phyloP scores from a whole-genome alignment of 2,888 invertebrate genomes.

The Agrochola lota region DNA sequence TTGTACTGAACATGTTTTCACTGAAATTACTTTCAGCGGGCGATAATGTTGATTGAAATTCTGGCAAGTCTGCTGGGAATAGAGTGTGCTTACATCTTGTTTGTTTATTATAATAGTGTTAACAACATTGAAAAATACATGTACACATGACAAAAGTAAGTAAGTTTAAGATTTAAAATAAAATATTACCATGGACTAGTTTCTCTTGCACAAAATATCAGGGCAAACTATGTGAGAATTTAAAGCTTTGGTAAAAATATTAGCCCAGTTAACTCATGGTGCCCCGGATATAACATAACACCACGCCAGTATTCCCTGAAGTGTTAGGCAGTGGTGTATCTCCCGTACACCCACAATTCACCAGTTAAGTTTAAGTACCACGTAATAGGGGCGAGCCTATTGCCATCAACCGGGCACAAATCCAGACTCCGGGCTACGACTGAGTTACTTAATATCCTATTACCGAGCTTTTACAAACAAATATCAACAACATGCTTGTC shows the following conservation, averaged over 20 bases:
- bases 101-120: constrained; percentile 23
- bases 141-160: no score
- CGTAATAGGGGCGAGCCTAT: background rate
- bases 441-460: background rate
- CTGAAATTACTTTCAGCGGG: constrained; percentile 48
- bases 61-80: constrained; percentile 17
- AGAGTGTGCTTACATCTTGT: constrained; percentile 9
- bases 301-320: background rate
- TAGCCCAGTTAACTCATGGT: background rate
- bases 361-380: background rate
- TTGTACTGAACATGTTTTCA: constrained; percentile 47
- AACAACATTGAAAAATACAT: background rate
- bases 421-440: background rate
- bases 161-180: no score
- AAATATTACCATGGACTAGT: background rate
- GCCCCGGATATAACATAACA: no score
- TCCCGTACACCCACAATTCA: background rate
- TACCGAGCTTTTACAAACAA: background rate
- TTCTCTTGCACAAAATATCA: background rate
- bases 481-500: constrained; percentile 4
- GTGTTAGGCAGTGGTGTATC: background rate
- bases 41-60: constrained; percentile 53
- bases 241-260: background rate
- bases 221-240: background rate
- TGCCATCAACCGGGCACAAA: background rate